A percentile compares a stretch with the other conserved stretches of the same genome.
phyloP scores from a whole-genome alignment of 2,888 invertebrate species.

The Scaptomyza caliginosa region DNA sequence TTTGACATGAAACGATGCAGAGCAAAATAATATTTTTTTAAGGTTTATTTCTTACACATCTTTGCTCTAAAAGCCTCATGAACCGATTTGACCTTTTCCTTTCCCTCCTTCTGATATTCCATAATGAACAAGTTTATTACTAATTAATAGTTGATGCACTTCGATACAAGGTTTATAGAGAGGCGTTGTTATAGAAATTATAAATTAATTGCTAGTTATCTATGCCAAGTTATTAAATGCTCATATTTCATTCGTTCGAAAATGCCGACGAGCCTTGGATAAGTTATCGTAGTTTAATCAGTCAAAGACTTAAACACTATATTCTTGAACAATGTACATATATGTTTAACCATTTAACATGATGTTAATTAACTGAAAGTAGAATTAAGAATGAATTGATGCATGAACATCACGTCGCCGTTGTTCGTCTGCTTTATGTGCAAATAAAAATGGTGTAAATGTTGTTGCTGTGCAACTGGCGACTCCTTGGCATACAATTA shows the following conservation, averaged over 20 bases:
- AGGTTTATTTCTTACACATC: too few relatives aligned
- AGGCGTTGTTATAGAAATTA: not conserved
- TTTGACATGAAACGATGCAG: not conserved
- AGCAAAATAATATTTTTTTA: not conserved
- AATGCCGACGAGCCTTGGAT: not conserved
- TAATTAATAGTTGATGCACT: not conserved
- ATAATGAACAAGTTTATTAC: not conserved
- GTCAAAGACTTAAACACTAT: too few relatives aligned
- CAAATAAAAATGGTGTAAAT: conserved; percentile 69
- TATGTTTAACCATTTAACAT: not conserved
- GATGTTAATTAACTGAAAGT: too few relatives aligned
- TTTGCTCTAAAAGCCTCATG: too few relatives aligned
- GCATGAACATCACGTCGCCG: conserved; percentile 62
- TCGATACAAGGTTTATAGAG: not conserved
- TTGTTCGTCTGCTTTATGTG: conserved; percentile 50
- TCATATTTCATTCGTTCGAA: not conserved
- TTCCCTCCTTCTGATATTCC: too few relatives aligned
- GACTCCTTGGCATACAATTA: conserved; percentile 28
- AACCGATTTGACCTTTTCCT: too few relatives aligned
- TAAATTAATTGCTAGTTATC: not conserved
- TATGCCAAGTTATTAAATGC: not conserved
- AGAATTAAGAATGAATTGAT: conserved; percentile 63
- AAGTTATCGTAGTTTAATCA: not conserved
- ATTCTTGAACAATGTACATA: too few relatives aligned
- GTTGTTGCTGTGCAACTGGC: conserved; percentile 58